A percentile compares a stretch with the other conserved stretches of the same genome.
Evolutionary conservation across 2,113 vertebrate genomes (phyloP).

Genomic region (Vidua macroura): DNA sequence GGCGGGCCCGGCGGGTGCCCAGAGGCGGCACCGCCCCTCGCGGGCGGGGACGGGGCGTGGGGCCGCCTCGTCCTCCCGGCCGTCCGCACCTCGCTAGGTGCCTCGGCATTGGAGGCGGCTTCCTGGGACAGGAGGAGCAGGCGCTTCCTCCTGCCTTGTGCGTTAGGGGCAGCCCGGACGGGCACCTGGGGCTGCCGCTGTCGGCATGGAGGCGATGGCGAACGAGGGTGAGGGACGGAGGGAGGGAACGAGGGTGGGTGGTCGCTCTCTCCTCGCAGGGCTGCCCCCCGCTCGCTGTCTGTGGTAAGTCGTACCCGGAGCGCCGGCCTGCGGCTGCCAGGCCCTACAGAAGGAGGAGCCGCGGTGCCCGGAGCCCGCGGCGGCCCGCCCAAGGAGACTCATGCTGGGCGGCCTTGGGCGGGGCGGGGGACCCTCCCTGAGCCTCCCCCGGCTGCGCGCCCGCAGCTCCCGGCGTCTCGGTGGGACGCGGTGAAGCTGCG

Average conservation of each 20-base stretch:
- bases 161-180: too few relatives aligned
- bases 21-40: not conserved
- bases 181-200: not conserved
- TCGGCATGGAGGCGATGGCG: not conserved
- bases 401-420: not conserved
- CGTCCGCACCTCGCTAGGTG: not conserved
- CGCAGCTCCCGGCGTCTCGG: not conserved
- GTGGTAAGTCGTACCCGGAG: not conserved
- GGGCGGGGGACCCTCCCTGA: not conserved
- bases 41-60: not conserved
- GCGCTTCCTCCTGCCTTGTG: not conserved
- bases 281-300: not conserved
- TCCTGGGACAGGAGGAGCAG: not conserved
- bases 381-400: not conserved
- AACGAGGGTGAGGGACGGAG: not conserved
- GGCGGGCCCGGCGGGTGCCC: not conserved
- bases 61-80: not conserved
- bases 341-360: not conserved
- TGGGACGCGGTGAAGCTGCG: not conserved
- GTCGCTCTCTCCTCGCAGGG: too few relatives aligned
- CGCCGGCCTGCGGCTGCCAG: not conserved
- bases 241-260: not conserved
- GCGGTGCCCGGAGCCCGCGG: not conserved
- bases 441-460: not conserved
- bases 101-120: not conserved